phyloP scores from a whole-genome alignment of 2,888 invertebrate genomes.

The Mesodorylaimus sp. region DNA sequence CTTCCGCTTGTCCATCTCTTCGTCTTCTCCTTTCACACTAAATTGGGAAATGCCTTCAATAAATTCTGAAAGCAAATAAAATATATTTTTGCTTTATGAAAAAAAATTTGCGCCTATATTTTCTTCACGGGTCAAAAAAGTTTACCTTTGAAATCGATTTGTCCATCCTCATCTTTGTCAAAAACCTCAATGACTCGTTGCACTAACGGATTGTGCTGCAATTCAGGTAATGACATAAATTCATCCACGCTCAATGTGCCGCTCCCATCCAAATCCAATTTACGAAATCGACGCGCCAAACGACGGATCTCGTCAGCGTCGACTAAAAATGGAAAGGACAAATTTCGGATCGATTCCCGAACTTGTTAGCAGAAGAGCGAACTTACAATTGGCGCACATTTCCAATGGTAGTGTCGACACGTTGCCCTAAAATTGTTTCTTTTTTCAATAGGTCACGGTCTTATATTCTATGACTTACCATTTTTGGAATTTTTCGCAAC shows the following conservation, averaged over 20 bases:
- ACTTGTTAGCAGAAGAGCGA: slow-evolving; percentile 9
- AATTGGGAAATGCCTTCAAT: slow-evolving; percentile 98
- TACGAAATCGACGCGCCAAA: slow-evolving; percentile 92
- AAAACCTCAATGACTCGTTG: slow-evolving; percentile 99
- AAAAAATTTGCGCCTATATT: background rate
- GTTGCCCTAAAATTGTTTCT: too few species aligned
- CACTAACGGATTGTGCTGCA: slow-evolving; percentile 96
- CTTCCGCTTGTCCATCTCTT: slow-evolving; percentile 95
- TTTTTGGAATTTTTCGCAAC: too few species aligned
- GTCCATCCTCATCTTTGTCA: slow-evolving; percentile 98
- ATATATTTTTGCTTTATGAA: background rate
- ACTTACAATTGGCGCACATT: slow-evolving; percentile 86
- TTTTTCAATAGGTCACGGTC: too few species aligned
- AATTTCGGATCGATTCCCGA: too few species aligned
- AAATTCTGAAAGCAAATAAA: slow-evolving; percentile 50
- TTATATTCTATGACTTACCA: too few species aligned
- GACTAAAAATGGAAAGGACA: slow-evolving; percentile 44
- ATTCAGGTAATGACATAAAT: slow-evolving; percentile 96
- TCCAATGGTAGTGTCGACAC: slow-evolving; percentile 89
- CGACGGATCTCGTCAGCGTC: slow-evolving; percentile 98
- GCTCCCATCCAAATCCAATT: slow-evolving; percentile 94
- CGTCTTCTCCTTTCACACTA: slow-evolving; percentile 97
- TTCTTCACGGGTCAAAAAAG: background rate
- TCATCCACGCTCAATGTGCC: slow-evolving; percentile 96
- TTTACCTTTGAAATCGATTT: slow-evolving; percentile 67